Conservation (phyloP, 2,113 vertebrate genomes). For the Hippocampus guttulatus region DNA sequence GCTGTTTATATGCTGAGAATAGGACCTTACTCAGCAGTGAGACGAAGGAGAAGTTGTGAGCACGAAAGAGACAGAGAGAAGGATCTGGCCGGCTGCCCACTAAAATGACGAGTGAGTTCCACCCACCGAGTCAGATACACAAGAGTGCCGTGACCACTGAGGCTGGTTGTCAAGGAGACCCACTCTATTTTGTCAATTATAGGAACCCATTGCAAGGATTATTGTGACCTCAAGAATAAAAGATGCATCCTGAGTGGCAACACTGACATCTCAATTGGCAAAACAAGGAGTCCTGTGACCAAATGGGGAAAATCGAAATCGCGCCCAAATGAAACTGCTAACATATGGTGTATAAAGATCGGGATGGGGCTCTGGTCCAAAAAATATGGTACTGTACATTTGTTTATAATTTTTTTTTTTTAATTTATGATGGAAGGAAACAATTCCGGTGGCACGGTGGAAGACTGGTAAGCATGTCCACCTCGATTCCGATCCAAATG, state of each 20-base stretch:
- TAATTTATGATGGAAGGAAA: background rate
- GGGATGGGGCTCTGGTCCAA: background rate
- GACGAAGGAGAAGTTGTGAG: slow-evolving; percentile 17
- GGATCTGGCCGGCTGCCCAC: slow-evolving; percentile 43
- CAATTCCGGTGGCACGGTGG: background rate
- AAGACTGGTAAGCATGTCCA: too few relatives aligned
- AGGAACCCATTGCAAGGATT: slow-evolving; percentile 48
- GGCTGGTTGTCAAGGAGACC: slow-evolving; percentile 63
- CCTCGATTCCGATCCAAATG: too few relatives aligned
- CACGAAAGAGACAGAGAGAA: slow-evolving; percentile 29
- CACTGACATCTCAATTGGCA: background rate
- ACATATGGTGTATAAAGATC: background rate
- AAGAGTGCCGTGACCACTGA: slow-evolving; percentile 52
- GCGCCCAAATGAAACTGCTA: background rate
- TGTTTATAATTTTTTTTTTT: background rate
- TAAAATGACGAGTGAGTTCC: slow-evolving; percentile 52
- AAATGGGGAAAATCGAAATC: slow-evolving; percentile 21
- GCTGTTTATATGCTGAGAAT: slow-evolving; percentile 35
- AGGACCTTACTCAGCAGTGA: slow-evolving; percentile 14
- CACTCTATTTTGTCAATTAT: slow-evolving; percentile 49
- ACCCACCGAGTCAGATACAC: slow-evolving; percentile 53
- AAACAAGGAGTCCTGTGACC: slow-evolving; percentile 16
- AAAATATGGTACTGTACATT: background rate
- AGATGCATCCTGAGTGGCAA: slow-evolving; percentile 28
- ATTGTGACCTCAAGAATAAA: slow-evolving; percentile 41